Base-by-base conservation (phyloP, 2,113 vertebrate species). In the Agelaius phoeniceus region DNA sequence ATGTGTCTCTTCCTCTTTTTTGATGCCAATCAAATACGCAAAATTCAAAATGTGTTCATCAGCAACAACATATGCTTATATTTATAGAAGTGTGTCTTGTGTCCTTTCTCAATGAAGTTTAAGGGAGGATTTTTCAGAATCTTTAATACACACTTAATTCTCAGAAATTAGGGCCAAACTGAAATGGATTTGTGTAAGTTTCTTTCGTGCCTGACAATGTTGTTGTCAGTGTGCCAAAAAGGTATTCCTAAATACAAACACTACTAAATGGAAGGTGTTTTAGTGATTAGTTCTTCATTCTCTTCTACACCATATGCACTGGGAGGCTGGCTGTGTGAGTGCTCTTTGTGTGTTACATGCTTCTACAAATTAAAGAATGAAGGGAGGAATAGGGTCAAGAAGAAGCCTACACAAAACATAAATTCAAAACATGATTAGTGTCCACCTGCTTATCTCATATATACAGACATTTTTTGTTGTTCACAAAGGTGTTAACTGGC, bases 281-380 rank as follows among this genome's bases (percentile, higher is more conserved):
- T 48, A 84, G 66, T 21, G 11, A 66, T 7, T 13, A 10, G 13
- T 69, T 11, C n/a, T 51, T 49, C 21, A 2, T 85, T 74, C 63
- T 62, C 17, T 67, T 67, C 49, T 31, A 46, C 22, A 57, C 5
- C 7, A 3, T 21, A 9, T 17, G 17, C 7, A 13, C 19, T 15
- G 4, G 11, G 7, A 92, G 8, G 21, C 11, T 28, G 10, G 7
- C 5, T 57, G 17, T 4, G 1, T n/a, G 18, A 26, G 31, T 16
- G 2, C 6, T 90, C 6, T 90, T 72, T 6, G 0, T 54, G 13
- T 27, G 10, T 46, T 68, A 26, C 1, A 1, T 71, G 24, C 22
- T 89, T 74, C 5, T 13, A 39, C 8, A 49, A 52, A 52, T 24
- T 43, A 52, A 79, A 90, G n/a, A 44, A n/a, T 2, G 4, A 82